phyloP scores from a whole-genome alignment of 1,140 invertebrate species.

The Gyrodactylus bullatarudis region DNA sequence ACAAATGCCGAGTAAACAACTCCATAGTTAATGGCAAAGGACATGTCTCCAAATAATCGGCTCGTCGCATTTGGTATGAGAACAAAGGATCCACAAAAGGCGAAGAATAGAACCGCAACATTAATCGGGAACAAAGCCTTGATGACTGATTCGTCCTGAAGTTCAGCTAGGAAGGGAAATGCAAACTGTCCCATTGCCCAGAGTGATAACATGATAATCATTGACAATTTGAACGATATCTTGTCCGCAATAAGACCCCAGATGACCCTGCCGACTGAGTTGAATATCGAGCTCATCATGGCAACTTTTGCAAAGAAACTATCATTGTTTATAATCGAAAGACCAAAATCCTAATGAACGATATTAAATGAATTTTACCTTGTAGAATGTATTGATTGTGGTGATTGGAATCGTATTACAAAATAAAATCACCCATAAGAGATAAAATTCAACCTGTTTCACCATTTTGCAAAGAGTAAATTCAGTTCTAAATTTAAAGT shows the following conservation, averaged over 20 bases:
- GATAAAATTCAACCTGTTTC: background rate
- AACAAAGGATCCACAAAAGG: background rate
- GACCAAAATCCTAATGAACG: background rate
- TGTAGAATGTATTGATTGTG: background rate
- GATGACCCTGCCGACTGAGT: background rate
- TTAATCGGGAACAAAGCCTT: background rate
- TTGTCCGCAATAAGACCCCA: background rate
- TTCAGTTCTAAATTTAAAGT: background rate
- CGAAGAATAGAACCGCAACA: constrained; percentile 6
- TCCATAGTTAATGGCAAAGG: background rate
- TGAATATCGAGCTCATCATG: background rate
- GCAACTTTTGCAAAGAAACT: background rate
- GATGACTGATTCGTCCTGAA: background rate
- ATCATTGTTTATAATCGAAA: background rate
- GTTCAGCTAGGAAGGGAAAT: background rate
- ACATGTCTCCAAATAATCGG: background rate
- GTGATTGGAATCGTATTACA: background rate
- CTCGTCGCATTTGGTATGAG: background rate
- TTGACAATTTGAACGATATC: background rate
- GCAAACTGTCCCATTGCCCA: background rate
- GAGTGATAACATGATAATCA: constrained; percentile 5
- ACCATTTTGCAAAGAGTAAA: background rate
- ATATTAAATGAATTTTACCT: background rate
- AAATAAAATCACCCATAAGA: background rate
- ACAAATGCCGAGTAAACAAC: background rate